Base-by-base conservation (phyloP, 2,888 invertebrate species). In the Caenorhabditis angaria region DNA sequence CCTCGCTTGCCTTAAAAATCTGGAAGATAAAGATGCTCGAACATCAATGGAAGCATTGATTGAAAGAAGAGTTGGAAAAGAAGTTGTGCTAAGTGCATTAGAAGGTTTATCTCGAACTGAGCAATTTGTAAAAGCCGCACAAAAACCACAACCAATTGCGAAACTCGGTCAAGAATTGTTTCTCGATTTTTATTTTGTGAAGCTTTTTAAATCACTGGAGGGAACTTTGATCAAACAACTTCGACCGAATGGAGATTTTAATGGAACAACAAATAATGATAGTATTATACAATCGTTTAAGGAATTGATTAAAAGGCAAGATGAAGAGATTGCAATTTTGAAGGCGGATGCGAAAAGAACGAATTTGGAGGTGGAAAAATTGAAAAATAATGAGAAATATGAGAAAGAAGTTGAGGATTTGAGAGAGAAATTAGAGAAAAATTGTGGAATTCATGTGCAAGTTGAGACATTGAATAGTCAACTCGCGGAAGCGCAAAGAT, bases 131-230 rank as follows among this genome's bases (percentile, higher is more conserved):
- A 92, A 92, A 85, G 94, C 97, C 20, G 92, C 94, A 24, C 97
- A 97, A 88, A 94, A 94, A 85, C 95, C 97, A 0, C 95, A 97
- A 89, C 91, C 94, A 32, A 91, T 92, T 54, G 93, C 92, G 14
- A 92, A 92, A 88, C 90, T 91, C 63, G 90, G 93, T 2, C 90
- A 90, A 0, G 95, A 97, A 76, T 90, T 97, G 24, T 90, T 96
- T 63, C 91, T 99, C 51, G 97, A 99, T 88, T 94, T 94, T 88
- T 94, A 96, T 89, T 99, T 97, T 90, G 95, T 96, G 85, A 92
- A 92, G 86, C 90, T 97, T 28, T 94, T 94, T 88, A 97, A 88
- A 85, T 61, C 68, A 18, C 60, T 78, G 10, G 86, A 86, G 76
- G 79, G 85, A 80, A 61, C 60, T 8, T 54, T 85, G 50, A 55